Base-by-base conservation (phyloP, 2,797 vertebrate genomes). In the Micromesistius poutassou region DNA sequence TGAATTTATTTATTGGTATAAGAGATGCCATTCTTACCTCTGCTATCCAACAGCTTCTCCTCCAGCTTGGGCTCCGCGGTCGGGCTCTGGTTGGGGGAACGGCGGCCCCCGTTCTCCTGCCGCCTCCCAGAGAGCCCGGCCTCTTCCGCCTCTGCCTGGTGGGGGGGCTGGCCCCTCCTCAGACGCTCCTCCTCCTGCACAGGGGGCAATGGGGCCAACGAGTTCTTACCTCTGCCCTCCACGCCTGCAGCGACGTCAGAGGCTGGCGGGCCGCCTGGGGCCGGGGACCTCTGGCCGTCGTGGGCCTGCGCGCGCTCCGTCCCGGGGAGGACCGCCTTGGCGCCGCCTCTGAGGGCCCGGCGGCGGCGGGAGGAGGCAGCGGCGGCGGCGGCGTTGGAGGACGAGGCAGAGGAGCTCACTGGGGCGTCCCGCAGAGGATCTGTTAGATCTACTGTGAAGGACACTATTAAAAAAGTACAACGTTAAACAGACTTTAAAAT, bases 211-310 rank as follows among this genome's bases (percentile, higher is more conserved):
- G 3, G 14, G 9, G 14, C 28, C 9, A 8, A 88, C n/a, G n/a
- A n/a, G n/a, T n/a, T n/a, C 89, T 82, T 87, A 98, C 96, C 96
- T 96, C 93, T 96, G 81, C 95, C 97, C 83, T 96, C 87, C 80
- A 97, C 86, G 74, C 95, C 96, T 80, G 96, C 96, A 72, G 94
- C 76, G 78, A 95, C 89, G 35, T 90, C 90, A 71, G 87, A 86
- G n/a, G 87, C 88, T 38, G 93, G 87, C 73, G 82, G 84, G 78
- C 83, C 89, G 77, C 76, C 72, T 70, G 83, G 73, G 74, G 76
- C 71, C 77, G 78, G 83, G 38, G 80, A 71, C 79, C 76, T 84
- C 79, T 87, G 89, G 42, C 73, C 76, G 30, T 89, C 89, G 28
- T 79, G 73, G 71, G 77, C 78, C 12, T 92, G 86, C 1, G 82